Evolutionary conservation across 2,113 vertebrate species (phyloP).

Genomic region (Leucoraja erinaceus): DNA sequence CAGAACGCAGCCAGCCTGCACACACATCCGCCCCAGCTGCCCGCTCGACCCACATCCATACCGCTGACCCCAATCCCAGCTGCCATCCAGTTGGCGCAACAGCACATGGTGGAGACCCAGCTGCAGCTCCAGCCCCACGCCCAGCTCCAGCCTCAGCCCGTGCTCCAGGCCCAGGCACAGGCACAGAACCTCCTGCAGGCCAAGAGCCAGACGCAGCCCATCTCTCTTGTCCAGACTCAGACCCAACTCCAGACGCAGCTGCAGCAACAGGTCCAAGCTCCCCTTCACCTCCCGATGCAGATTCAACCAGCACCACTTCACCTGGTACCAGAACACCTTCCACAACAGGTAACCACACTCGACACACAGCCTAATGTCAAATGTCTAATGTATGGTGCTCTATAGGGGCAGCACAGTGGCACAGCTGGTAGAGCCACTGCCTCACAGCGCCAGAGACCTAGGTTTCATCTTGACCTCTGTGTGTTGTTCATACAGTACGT

Average conservation of each 20-base stretch:
- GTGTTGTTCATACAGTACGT: too few relatives aligned
- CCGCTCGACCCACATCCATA: constrained; percentile 56
- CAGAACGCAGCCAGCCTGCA: constrained; percentile 71
- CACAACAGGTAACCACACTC: constrained; percentile 54
- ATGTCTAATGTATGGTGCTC: not conserved
- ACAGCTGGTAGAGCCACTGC: too few relatives aligned
- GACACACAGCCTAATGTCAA: too few relatives aligned
- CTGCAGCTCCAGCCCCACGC: constrained; percentile 48
- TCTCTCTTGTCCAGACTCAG: constrained; percentile 60
- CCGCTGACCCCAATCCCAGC: constrained; percentile 56
- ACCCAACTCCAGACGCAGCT: constrained; percentile 66
- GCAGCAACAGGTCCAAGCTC: constrained; percentile 67
- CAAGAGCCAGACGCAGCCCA: constrained; percentile 61
- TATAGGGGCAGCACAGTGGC: too few relatives aligned
- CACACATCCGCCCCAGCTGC: constrained; percentile 72
- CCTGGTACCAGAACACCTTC: constrained; percentile 56
- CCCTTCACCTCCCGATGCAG: constrained; percentile 68
- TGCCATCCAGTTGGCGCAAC: constrained; percentile 63
- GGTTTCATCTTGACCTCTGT: too few relatives aligned
- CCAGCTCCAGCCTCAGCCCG: constrained; percentile 51
- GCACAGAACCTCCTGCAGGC: constrained; percentile 58
- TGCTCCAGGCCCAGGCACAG: constrained; percentile 42
- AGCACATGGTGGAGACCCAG: constrained; percentile 63
- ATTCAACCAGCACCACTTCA: constrained; percentile 50
- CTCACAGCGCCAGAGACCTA: too few relatives aligned